Percentiles rank a stretch among this genome's conserved stretches.
phyloP scores from a whole-genome alignment of 2,888 invertebrate species.

The Latheticus oryzae region DNA sequence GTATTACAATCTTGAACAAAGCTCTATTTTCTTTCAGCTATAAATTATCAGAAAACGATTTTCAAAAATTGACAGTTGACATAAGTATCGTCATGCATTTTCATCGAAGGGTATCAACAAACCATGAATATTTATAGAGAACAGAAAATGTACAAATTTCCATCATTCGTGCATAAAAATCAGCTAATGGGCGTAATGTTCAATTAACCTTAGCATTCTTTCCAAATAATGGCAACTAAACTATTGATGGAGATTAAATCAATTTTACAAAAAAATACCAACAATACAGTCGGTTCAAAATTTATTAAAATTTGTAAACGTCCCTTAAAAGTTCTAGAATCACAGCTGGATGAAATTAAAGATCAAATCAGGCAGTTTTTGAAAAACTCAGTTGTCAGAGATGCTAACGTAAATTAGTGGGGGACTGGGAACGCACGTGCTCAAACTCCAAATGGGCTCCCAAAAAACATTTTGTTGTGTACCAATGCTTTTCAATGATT shows the following conservation, averaged over 20 bases:
- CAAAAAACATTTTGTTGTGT: constrained; percentile 32
- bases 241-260: constrained; percentile 3
- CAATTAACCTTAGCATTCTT: neutral
- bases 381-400: constrained; percentile 39
- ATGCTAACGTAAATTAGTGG: constrained; percentile 36
- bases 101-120: constrained; percentile 22
- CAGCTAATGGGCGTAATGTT: constrained; percentile 3
- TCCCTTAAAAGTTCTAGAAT: constrained; percentile 18
- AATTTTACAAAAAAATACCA: constrained; percentile 3
- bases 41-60: constrained; percentile 20
- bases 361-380: constrained; percentile 34
- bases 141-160: constrained; percentile 12
- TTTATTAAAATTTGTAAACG: no score
- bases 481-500: constrained; percentile 21
- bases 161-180: constrained; percentile 12
- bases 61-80: constrained; percentile 19
- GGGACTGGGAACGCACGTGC: constrained; percentile 35
- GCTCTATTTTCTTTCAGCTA: no score
- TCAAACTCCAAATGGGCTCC: constrained; percentile 32
- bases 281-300: no score
- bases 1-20: no score
- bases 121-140: constrained; percentile 24
- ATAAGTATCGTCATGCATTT: constrained; percentile 22
- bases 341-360: constrained; percentile 25
- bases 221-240: neutral